Percentiles rank a stretch among this genome's conserved stretches.
Conservation (phyloP, 2,113 vertebrate species). For the Calidris pygmaea region DNA sequence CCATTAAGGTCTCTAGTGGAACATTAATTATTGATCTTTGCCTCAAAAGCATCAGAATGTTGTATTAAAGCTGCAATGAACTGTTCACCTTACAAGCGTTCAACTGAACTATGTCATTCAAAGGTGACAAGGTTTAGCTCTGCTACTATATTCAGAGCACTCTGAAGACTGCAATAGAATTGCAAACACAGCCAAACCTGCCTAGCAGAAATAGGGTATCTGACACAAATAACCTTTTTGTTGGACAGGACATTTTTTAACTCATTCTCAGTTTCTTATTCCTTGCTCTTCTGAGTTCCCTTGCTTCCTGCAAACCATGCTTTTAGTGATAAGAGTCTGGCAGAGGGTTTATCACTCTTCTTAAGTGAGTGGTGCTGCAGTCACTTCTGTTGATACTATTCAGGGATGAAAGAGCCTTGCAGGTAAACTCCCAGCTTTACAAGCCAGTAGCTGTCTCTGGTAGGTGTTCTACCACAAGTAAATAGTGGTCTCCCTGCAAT, state of each 20-base stretch:
- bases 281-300: neutral
- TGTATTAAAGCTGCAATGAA: constrained; percentile 39
- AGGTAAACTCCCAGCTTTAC: neutral
- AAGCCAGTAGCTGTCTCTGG: neutral
- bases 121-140: constrained; percentile 48
- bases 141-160: neutral
- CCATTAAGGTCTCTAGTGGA: constrained; percentile 60
- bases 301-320: neutral
- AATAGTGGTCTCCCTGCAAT: neutral
- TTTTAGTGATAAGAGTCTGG: neutral
- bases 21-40: constrained; percentile 64
- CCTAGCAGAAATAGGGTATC: neutral
- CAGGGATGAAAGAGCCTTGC: neutral
- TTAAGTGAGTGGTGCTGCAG: neutral
- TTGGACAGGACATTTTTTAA: neutral
- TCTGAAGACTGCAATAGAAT: neutral
- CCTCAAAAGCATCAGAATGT: constrained; percentile 53
- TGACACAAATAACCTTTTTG: neutral
- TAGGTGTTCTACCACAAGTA: neutral
- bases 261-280: neutral
- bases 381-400: neutral
- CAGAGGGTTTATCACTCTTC: neutral
- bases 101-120: constrained; percentile 37
- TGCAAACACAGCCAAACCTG: neutral
- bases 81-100: constrained; percentile 53